Evolutionary conservation across 2,113 vertebrate genomes (phyloP), one percentile per base, ranked within the genome.

Genomic region (Gymnobelideus leadbeateri): DNA sequence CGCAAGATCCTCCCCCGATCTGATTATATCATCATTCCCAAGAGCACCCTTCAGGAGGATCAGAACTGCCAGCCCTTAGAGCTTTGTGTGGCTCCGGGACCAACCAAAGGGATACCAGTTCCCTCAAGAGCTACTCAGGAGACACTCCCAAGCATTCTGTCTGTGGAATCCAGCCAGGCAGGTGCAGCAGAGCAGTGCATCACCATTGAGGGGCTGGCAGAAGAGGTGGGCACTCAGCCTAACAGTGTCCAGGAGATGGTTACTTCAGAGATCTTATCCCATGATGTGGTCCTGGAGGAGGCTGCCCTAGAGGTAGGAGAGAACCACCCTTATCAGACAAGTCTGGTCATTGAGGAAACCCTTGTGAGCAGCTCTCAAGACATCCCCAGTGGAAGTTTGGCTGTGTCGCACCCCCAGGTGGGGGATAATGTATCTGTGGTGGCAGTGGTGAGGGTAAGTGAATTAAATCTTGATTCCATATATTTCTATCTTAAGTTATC

Each of bases 1-100:
- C 99, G 99, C 54, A 99, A 99, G 98, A 99, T 99, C 97, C 99
- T 99, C 21, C 99, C 99, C 68, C 99, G 99, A 97, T 99, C 99
- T 0, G 99, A 99, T 97, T 99, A 99, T 10, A 98, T 99, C 52
- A 98, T 99, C 93, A 98, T 99, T 94, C 99, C 99, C 43, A 99
- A 99, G 98, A 97, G 97, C 91, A 98, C 98, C 92, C 95, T 99
- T 12, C 98, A 98, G 0, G 98, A 99, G 91, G 99, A 99, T 91
- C 97, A 97, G 46, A 98, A 96, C 94, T 98, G 98, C 91, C 98
- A 98, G 95, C 98, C 98, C 0, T 89, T 99, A 92, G 99, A 99
- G 91, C 97, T 99, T 7, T 98, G 98, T 26, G 90, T 98, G 92
- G 96, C 98, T 8, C 98, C 97, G 92, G 98, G 95, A 43, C 96